Percentiles rank a stretch among this genome's conserved stretches.
Evolutionary conservation across 2,888 invertebrate genomes (phyloP).

Genomic region (Argyresthia albistria): DNA sequence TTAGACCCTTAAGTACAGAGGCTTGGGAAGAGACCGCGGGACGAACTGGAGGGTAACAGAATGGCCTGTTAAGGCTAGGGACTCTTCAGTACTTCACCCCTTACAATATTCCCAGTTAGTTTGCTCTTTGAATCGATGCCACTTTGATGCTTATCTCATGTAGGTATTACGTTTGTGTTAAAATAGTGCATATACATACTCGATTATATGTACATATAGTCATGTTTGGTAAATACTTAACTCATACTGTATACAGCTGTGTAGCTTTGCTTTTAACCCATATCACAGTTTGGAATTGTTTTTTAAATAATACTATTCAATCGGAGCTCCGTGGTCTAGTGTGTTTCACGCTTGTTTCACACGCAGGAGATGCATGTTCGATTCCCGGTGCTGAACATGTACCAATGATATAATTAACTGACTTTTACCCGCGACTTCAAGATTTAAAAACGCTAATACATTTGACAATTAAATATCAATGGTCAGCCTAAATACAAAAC

Average conservation of each 20-base stretch:
- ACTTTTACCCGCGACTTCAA: too few species aligned
- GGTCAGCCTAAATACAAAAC: too few species aligned
- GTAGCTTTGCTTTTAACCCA: background rate
- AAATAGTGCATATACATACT: background rate
- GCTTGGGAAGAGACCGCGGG: conserved; percentile 9
- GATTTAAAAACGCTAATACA: too few species aligned
- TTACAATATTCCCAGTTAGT: background rate
- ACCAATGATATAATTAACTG: too few species aligned
- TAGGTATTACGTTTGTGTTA: background rate
- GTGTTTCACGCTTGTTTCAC: too few species aligned
- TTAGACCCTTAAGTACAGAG: conserved; percentile 61
- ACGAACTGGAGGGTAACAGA: background rate
- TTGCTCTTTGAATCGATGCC: background rate
- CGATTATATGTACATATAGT: background rate
- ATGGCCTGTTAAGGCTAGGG: background rate
- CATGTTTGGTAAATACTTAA: background rate
- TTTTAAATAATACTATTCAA: background rate
- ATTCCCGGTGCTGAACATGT: too few species aligned
- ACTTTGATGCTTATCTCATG: background rate
- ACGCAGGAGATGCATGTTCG: too few species aligned
- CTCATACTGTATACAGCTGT: background rate
- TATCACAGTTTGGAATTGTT: background rate
- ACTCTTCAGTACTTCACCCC: background rate
- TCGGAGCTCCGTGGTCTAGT: too few species aligned
- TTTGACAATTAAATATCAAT: too few species aligned